Base-by-base conservation (phyloP, 2,113 vertebrate genomes). In the Dissostichus mawsoni region DNA sequence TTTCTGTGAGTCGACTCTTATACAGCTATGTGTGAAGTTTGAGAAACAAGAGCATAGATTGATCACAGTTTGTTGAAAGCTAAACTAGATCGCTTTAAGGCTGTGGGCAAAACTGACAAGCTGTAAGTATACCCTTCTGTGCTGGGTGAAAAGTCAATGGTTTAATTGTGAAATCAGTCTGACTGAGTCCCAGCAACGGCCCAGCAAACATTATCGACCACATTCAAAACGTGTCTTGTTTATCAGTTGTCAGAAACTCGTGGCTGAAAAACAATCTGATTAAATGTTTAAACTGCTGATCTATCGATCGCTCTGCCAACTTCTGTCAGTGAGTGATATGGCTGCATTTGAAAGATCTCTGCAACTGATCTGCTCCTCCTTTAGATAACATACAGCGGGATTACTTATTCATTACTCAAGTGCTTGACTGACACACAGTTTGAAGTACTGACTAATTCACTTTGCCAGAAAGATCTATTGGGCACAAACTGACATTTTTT, bases 331-430 rank as follows among this genome's bases (percentile, higher is more conserved):
- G 74, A 87, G 69, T 82, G 78, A 85, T 87, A 63, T 52, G 61
- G 57, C 69, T 59, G 57, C 58, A 55, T 84, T 87, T 87, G 80
- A 36, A 88, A 89, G 69, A 88, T 87, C 79, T 74, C 33, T 76
- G 29, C 85, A 72, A 87, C 78, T 81, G 72, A 91, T 87, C 77
- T 70, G n/a, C 78, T 86, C 80, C 73, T 79, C 51, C 57, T 69
- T 80, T 55, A 73, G 74, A 85, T 23, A 79, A 69, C 76, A 84
- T 88, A 86, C 84, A 90, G 83, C 81, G 86, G 48, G 86, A 89
- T 87, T 77, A 91, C 76, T 86, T 85, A 92, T 88, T 87, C 81
- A 91, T 91, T 83, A 85, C 73, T 91, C 71, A 55, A 85, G 69
- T 71, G 82, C 78, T 72, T 88, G 83, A 86, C 72, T 84, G 89